Base-by-base conservation (phyloP, 2,888 invertebrate genomes). In the Elysia crispata region DNA sequence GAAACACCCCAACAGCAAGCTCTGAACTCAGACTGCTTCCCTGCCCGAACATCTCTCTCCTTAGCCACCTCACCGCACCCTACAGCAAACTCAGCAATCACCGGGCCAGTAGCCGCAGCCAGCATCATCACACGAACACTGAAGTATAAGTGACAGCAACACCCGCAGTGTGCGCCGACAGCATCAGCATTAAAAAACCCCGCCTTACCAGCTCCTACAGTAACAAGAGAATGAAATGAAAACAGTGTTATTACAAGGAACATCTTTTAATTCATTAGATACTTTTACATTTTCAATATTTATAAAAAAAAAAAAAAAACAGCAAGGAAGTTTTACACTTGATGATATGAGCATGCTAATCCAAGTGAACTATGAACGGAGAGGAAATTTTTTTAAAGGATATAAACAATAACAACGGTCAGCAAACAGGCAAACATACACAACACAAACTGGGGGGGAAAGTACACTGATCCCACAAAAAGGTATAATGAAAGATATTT, bases 131-230 rank as follows among this genome's bases (percentile, higher is more conserved):
- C n/a, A 50, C 11, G 54, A 50, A 57, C 62, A 33, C 62, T 31
- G 33, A 57, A 60, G 62, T 62, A 41, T 60, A 41, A 74, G 74
- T 74, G 57, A 74, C 74, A 74, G 74, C 77, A 28, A 72, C 69
- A 50, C 62, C 77, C 62, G 77, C 70, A 77, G 62, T 77, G 77
- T 70, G 72, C 77, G 72, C 69, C 23, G 77, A 69, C 79, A 73
- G 79, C 79, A 57, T 62, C 79, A 79, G 79, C 79, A 73, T 66
- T 18, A 73, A 79, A 78, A 75, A 73, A 82, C 76, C 80, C 77
- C 79, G 69, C 81, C 79, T 82, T 83, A 81, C 81, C 79, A 79
- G 83, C 83, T 79, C 83, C 83, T 83, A 83, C 82, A 83, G 79
- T 73, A 49, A 79, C 76, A 77, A 82, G 82, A 77, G 82, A 77